phyloP scores from a whole-genome alignment of 2,113 vertebrate genomes.

The Takifugu bimaculatus region DNA sequence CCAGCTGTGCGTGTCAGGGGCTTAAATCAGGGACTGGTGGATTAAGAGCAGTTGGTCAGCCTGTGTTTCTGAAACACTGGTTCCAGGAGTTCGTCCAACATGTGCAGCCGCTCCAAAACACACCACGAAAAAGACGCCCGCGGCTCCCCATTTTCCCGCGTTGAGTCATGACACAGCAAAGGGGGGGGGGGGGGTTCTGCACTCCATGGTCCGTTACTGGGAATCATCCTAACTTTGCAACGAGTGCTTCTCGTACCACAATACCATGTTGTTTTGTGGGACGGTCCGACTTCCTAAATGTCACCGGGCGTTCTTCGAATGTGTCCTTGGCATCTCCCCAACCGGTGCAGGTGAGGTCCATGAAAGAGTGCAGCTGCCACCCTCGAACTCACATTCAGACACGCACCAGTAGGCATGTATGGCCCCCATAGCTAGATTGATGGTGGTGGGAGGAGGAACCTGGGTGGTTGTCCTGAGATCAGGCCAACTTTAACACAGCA shows the following conservation, averaged over 20 bases:
- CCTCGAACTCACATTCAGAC: conserved; percentile 74
- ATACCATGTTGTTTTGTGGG: conserved; percentile 56
- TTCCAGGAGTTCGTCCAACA: conserved; percentile 35
- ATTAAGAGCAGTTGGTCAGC: conserved; percentile 41
- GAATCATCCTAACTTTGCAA: conserved; percentile 57
- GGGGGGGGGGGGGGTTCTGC: conserved; percentile 44
- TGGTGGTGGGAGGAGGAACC: conserved; percentile 23
- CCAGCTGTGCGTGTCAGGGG: conserved; percentile 52
- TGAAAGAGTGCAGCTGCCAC: conserved; percentile 59
- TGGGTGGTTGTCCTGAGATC: conserved; percentile 36
- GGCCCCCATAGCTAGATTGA: conserved; percentile 70
- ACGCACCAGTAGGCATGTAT: conserved; percentile 65
- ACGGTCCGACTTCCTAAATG: conserved; percentile 51
- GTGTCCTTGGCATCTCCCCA: conserved; percentile 53
- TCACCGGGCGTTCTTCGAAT: conserved; percentile 62
- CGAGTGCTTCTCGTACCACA: conserved; percentile 38
- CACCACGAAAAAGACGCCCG: conserved; percentile 13
- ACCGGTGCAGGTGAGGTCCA: conserved; percentile 68
- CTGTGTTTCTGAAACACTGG: conserved; percentile 29
- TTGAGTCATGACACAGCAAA: conserved; percentile 33
- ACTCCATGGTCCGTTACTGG: conserved; percentile 66
- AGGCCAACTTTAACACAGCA: conserved; percentile 56
- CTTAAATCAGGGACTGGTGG: conserved; percentile 39
- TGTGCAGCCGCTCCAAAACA: conserved; percentile 41
- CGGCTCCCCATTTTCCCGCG: conserved; percentile 47